Base-by-base conservation (phyloP, 30 jellyfish, hydroid and myxozoan species). In the Hydractinia symbiolongicarpus region DNA sequence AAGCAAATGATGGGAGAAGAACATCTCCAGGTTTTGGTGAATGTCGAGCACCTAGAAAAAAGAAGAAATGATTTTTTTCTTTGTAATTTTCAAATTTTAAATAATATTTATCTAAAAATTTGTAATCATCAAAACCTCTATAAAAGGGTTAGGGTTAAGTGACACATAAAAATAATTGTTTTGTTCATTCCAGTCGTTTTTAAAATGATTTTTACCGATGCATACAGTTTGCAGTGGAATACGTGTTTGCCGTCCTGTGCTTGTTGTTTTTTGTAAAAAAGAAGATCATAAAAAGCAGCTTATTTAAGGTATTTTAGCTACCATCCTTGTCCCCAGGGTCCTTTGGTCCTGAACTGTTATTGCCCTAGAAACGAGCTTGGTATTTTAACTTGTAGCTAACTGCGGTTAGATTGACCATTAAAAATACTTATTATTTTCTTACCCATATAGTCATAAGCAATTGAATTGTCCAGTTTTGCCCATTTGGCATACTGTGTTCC, bases 1-100 rank as follows among this genome's bases (percentile, higher is more conserved):
- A 71, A 5, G 80, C 80, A 15, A 71, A 71, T 40, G 80, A 71
- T 20, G 80, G 80, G 9, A 71, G 54, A 54, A 71, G 51, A 30
- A 71, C 61, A 50, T 71, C 61, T 5, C 80, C 80, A 6, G 80
- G 80, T 20, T 71, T 71, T 9, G 80, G 61, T 8, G 7, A 20
- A 30, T 20, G 61, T 19, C 80, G 80, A 5, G 5, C 60, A 20
- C 80, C 80, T 71, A 50, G 40, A 64, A 7, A 6, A 11, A 58
- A 16, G 69, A 58, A 58, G 15, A 58, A 58, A 58, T 58, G 69
- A 58, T 58, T 58, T 58, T 58, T 58, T 16, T 58, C 1, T 58
- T 58, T 16, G 19, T 58, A 58, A 1, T 58, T 58, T 58, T 58
- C 17, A 58, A 58, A 16, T 13, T 58, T 0, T 58, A 58, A 0